Evolutionary conservation across 2,888 invertebrate species (phyloP).

Genomic region (Agonopterix arenella): DNA sequence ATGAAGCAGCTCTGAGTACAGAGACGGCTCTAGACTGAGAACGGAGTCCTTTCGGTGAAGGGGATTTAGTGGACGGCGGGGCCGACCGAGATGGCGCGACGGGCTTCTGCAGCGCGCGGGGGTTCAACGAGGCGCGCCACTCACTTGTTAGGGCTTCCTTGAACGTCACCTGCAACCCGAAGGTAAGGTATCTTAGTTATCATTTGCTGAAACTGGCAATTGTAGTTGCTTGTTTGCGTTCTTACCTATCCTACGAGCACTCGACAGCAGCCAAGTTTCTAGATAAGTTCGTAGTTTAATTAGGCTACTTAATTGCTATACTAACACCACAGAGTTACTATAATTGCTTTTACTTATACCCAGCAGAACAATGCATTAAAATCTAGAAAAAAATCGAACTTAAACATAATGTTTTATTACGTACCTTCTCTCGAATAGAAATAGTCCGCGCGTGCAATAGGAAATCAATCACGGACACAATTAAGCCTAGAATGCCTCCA

Average conservation of each 20-base stretch:
- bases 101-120: slow-evolving; percentile 46
- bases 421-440: slow-evolving; percentile 85
- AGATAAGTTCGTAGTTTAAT: no score
- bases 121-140: slow-evolving; percentile 59
- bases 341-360: no score
- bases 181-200: neutral
- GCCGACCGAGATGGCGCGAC: slow-evolving; percentile 58
- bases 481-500: slow-evolving; percentile 83
- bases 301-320: no score
- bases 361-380: no score
- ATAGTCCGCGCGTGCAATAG: slow-evolving; percentile 89
- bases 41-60: slow-evolving; percentile 45
- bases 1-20: slow-evolving; percentile 56
- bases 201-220: neutral
- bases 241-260: no score
- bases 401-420: neutral
- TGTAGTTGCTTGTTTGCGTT: no score
- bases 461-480: slow-evolving; percentile 90
- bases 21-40: slow-evolving; percentile 61
- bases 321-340: no score
- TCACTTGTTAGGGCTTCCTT: slow-evolving; percentile 55
- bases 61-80: slow-evolving; percentile 43
- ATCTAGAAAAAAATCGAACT: neutral
- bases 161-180: slow-evolving; percentile 37
- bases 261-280: no score